Evolutionary conservation across 1,140 invertebrate genomes (phyloP).

Genomic region (Heliconius nattereri): DNA sequence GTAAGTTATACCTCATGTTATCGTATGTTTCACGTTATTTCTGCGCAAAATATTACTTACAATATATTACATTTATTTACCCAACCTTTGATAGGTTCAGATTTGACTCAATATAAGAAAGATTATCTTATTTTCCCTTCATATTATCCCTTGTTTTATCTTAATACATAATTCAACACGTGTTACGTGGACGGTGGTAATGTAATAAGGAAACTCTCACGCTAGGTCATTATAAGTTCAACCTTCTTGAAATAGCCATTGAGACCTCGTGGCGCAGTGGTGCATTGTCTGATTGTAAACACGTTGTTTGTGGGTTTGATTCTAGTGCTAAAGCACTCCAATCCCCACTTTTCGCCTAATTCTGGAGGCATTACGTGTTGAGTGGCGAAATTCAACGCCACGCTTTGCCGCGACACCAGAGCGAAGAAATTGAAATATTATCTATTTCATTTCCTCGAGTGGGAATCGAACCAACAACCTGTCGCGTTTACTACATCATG

Average conservation of each 20-base stretch:
- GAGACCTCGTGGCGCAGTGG: too few species aligned
- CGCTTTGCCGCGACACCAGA: too few species aligned
- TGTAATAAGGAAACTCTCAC: neutral
- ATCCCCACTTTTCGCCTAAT: too few species aligned
- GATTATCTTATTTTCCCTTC: neutral
- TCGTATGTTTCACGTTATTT: neutral
- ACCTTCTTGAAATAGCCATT: neutral
- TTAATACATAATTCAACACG: conserved; percentile 8
- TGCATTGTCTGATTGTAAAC: too few species aligned
- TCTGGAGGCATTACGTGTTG: too few species aligned
- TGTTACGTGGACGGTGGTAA: neutral
- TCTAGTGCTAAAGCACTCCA: too few species aligned
- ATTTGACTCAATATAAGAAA: conserved; percentile 5
- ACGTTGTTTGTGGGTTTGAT: too few species aligned
- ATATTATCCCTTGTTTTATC: neutral
- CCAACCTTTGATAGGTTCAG: neutral
- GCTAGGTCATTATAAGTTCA: neutral
- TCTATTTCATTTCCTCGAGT: too few species aligned
- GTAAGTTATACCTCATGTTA: neutral
- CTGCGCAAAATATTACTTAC: neutral
- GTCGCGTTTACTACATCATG: too few species aligned
- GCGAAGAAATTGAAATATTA: too few species aligned
- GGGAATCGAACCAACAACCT: too few species aligned
- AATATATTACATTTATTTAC: neutral
- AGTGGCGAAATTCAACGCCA: too few species aligned